These are phyloP conservation scores for Dipodomys merriami DNA, from an alignment of 2,113 vertebrate genomes.

Conservation along the genomic window DNA sequence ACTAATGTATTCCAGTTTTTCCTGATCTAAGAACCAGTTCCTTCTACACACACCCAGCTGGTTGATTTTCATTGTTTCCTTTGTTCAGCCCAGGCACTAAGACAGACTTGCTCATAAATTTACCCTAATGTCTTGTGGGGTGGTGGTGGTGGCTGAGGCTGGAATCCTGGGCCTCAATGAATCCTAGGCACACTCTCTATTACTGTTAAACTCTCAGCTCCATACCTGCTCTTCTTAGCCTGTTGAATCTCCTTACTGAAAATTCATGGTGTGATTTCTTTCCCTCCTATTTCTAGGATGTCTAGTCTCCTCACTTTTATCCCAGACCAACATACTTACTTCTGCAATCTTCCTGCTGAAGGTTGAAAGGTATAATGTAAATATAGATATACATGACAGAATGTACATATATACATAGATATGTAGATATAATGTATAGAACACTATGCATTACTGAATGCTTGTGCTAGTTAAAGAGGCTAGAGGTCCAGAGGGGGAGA, in stretches of 20 bases:
- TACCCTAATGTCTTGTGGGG: background rate
- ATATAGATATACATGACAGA: too few species aligned
- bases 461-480: slow-evolving; percentile 9
- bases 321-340: background rate
- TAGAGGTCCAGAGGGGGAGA: background rate
- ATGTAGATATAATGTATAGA: too few species aligned
- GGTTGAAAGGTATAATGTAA: background rate
- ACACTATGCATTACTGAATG: background rate
- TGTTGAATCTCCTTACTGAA: background rate
- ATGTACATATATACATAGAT: too few species aligned
- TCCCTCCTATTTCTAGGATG: background rate
- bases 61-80: background rate
- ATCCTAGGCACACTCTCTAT: background rate
- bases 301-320: background rate
- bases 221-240: background rate
- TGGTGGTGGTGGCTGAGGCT: background rate
- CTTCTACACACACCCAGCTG: background rate
- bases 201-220: background rate
- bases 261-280: background rate
- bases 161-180: background rate
- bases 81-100: background rate
- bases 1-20: background rate
- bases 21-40: background rate
- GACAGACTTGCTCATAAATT: background rate
- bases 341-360: background rate